Evolutionary conservation across 2,797 vertebrate species (phyloP).

Genomic region (Arctocebus calabarensis): DNA sequence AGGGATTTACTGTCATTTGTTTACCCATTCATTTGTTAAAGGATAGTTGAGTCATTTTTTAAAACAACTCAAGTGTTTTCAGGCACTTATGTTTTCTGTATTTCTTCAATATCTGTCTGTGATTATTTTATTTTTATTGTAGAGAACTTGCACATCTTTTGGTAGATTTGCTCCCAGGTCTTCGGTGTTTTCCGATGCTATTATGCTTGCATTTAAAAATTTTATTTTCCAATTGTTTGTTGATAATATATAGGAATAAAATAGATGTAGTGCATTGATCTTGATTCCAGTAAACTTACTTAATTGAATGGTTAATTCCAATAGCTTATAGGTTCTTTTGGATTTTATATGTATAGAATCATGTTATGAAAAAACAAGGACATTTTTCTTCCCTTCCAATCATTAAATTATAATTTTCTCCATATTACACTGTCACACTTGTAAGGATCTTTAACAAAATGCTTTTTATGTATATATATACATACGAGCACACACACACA

Average conservation of each 20-base stretch:
- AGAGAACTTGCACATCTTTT: constrained; percentile 3
- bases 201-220: neutral
- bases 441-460: neutral
- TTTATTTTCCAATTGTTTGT: neutral
- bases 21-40: neutral
- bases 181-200: neutral
- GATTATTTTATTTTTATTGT: neutral
- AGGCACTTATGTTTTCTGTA: neutral
- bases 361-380: neutral
- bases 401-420: constrained; percentile 1
- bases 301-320: neutral
- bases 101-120: neutral
- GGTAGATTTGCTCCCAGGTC: neutral
- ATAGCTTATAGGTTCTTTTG: neutral
- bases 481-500: too few relatives aligned
- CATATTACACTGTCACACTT: neutral
- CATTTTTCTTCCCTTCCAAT: neutral
- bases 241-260: neutral
- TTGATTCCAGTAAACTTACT: neutral
- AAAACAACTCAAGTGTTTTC: neutral
- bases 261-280: neutral
- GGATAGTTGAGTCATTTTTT: neutral
- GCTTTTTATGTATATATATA: neutral
- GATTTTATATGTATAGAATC: neutral
- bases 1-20: neutral